Conservation (phyloP, 2,797 vertebrate species). For the Microctenopoma steveboyesi region DNA sequence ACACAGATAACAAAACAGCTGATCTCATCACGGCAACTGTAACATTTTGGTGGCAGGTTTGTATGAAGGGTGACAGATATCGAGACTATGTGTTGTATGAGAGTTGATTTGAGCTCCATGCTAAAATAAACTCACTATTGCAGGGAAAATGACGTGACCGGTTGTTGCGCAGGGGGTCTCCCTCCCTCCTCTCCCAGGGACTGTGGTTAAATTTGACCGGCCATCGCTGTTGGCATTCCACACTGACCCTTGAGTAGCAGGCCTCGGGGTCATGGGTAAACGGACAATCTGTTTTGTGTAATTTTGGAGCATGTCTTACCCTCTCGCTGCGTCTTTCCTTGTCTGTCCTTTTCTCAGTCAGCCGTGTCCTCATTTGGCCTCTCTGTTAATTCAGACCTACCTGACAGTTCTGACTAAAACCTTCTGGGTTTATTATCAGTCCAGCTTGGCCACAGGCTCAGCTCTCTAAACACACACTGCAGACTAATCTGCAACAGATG, state of each 20-base stretch:
- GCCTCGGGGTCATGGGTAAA: constrained; percentile 74
- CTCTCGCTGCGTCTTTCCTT: constrained; percentile 22
- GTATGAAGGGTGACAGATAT: constrained; percentile 56
- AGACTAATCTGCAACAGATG: constrained; percentile 80
- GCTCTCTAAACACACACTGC: constrained; percentile 73
- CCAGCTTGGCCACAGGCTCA: constrained; percentile 57
- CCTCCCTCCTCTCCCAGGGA: constrained; percentile 30
- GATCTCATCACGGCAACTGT: constrained; percentile 33
- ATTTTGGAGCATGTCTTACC: constrained; percentile 42
- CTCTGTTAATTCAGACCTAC: constrained; percentile 77
- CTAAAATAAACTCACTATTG: constrained; percentile 56
- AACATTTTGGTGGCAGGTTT: constrained; percentile 51
- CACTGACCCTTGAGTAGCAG: constrained; percentile 67
- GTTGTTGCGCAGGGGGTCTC: constrained; percentile 53
- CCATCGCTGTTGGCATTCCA: constrained; percentile 69
- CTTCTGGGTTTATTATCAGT: constrained; percentile 76
- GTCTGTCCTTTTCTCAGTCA: constrained; percentile 40
- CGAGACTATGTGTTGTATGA: constrained; percentile 45
- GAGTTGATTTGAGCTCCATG: constrained; percentile 48
- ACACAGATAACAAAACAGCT: constrained; percentile 41
- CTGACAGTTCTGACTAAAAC: constrained; percentile 78
- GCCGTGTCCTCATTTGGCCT: constrained; percentile 75
- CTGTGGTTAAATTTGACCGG: constrained; percentile 54
- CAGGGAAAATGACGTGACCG: constrained; percentile 51
- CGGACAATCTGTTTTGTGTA: constrained; percentile 56